Percentiles rank a stretch among this genome's conserved stretches.
phyloP scores from a whole-genome alignment of 1,140 invertebrate genomes.

The Panonychus citri region DNA sequence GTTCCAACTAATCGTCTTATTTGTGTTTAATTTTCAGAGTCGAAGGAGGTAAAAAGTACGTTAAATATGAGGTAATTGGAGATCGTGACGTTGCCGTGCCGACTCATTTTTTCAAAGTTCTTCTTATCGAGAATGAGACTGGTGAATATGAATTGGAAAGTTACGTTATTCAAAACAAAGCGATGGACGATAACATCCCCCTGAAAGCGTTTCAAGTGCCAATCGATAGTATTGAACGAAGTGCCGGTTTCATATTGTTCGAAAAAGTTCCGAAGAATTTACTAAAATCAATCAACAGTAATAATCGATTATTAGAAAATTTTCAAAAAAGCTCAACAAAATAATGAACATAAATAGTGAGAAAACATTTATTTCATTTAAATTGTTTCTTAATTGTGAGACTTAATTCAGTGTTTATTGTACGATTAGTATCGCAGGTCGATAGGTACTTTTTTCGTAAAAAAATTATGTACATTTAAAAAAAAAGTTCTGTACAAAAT shows the following conservation, averaged over 20 bases:
- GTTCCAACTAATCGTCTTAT: neutral
- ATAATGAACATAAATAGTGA: no score
- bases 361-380: no score
- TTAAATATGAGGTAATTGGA: constrained; percentile 89
- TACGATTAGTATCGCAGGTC: no score
- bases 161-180: constrained; percentile 78
- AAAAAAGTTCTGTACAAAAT: no score
- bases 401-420: no score
- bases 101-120: constrained; percentile 92
- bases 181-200: constrained; percentile 48
- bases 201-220: constrained; percentile 44
- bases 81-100: constrained; percentile 83
- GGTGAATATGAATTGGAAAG: constrained; percentile 67
- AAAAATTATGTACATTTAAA: no score
- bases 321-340: no score
- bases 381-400: no score
- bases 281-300: no score
- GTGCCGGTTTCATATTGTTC: constrained; percentile 77
- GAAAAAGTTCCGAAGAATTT: no score
- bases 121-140: constrained; percentile 47
- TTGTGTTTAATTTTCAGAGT: neutral
- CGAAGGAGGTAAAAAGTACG: constrained; percentile 63
- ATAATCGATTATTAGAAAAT: no score
- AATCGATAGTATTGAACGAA: constrained; percentile 41
- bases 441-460: no score